These are phyloP conservation scores for Globia sparganii DNA, from an alignment of 2,888 invertebrate genomes.

Conservation along the genomic window DNA sequence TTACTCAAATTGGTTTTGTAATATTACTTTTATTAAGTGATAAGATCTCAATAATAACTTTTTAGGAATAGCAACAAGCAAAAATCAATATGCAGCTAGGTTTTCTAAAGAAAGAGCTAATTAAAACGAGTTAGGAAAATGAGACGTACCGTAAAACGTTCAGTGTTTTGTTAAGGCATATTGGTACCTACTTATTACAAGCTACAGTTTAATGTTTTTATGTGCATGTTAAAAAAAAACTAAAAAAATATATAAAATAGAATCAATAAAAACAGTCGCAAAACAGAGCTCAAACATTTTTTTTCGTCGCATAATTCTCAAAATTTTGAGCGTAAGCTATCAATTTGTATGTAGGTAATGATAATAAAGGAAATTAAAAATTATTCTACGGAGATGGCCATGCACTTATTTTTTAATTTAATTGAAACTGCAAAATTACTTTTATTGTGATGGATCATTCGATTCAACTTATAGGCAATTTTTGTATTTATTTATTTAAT, in stretches of 20 bases:
- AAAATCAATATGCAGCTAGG: rapidly evolving
- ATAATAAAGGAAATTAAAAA: neutral
- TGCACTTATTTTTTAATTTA: neutral
- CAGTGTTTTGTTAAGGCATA: too few species aligned
- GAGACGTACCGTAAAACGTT: too few species aligned
- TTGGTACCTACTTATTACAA: too few species aligned
- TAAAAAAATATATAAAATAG: too few species aligned
- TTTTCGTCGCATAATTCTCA: too few species aligned
- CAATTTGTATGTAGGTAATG: too few species aligned
- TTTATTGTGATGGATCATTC: neutral
- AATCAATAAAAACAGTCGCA: too few species aligned
- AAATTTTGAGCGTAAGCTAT: too few species aligned
- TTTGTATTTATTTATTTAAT: too few species aligned
- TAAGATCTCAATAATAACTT: neutral
- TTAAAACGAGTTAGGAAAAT: neutral
- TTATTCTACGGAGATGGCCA: neutral
- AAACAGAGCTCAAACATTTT: too few species aligned
- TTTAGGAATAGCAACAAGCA: neutral
- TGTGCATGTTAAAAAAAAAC: too few species aligned
- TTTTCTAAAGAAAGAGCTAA: neutral
- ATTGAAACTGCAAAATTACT: neutral
- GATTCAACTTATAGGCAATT: neutral
- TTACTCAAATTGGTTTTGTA: neutral
- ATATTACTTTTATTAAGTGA: neutral
- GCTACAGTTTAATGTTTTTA: too few species aligned